Conservation (phyloP, 1,140 invertebrate species). For the Delia radicum region DNA sequence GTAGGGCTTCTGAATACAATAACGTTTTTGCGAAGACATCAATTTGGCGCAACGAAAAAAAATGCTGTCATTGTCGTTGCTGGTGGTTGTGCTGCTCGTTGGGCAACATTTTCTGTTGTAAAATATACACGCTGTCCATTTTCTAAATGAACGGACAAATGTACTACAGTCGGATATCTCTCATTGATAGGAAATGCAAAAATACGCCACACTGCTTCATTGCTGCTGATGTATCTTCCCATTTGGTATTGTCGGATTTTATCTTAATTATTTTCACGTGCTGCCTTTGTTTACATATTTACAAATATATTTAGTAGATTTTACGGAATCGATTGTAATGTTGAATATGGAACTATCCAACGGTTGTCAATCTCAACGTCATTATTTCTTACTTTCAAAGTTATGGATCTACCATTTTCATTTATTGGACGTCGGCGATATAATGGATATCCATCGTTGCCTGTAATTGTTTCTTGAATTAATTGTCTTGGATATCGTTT, state of each 20-base stretch:
- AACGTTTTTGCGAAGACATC: too few species aligned
- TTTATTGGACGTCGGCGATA: constrained; percentile 51
- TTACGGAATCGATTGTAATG: constrained; percentile 40
- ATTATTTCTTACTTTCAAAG: constrained; percentile 25
- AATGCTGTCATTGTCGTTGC: constrained; percentile 33
- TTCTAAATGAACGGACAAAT: constrained; percentile 9
- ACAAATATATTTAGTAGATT: constrained; percentile 56
- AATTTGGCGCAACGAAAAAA: background rate
- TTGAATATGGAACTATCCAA: constrained; percentile 44
- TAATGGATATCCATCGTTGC: constrained; percentile 55
- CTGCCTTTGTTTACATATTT: constrained; percentile 57
- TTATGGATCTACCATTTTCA: constrained; percentile 25
- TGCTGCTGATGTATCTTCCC: constrained; percentile 56
- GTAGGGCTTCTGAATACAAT: constrained; percentile 49
- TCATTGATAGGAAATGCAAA: constrained; percentile 47
- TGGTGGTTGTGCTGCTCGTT: background rate
- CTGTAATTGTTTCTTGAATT: constrained; percentile 33
- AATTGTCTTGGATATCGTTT: constrained; percentile 37
- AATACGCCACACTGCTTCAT: constrained; percentile 56
- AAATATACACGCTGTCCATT: constrained; percentile 24
- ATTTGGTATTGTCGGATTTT: constrained; percentile 34
- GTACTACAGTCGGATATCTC: background rate
- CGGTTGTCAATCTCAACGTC: constrained; percentile 34
- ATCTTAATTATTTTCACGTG: constrained; percentile 40
- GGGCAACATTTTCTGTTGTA: constrained; percentile 6